These are phyloP conservation scores for Acanthurus tractus DNA, from an alignment of 2,797 vertebrate species.

Conservation along the genomic window DNA sequence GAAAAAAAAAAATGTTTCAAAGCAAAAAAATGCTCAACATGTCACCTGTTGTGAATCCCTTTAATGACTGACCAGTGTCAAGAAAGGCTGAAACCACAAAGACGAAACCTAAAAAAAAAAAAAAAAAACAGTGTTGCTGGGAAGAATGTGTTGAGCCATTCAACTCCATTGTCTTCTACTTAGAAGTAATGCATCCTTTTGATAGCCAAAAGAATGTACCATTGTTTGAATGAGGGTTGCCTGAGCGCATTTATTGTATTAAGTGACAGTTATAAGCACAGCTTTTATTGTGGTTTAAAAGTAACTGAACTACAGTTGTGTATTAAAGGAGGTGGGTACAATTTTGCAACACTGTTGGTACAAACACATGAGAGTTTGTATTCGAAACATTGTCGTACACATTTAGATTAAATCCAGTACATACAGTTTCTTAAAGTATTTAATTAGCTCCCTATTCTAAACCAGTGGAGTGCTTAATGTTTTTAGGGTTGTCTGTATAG, in stretches of 20 bases:
- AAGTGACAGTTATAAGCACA: not conserved
- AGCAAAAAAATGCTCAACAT: constrained; percentile 27
- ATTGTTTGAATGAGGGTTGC: not conserved
- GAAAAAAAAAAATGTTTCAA: constrained; percentile 5
- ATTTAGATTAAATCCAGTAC: not conserved
- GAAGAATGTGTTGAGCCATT: constrained; percentile 9
- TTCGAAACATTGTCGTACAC: not conserved
- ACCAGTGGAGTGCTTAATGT: not conserved
- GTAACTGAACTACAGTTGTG: not conserved
- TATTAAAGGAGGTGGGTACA: not conserved
- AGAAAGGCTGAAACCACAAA: constrained; percentile 3
- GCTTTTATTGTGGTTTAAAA: constrained; percentile 2
- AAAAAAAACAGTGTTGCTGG: constrained; percentile 13
- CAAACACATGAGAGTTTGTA: not conserved
- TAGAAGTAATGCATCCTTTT: not conserved
- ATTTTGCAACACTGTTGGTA: not conserved
- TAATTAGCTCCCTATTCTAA: not conserved
- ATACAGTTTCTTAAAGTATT: not conserved
- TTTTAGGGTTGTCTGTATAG: not conserved
- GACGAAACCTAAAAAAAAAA: not conserved
- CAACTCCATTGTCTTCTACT: constrained; percentile 1
- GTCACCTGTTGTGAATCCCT: constrained; percentile 1
- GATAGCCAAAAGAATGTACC: not conserved
- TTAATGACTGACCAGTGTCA: constrained; percentile 12
- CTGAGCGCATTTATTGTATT: not conserved